These are phyloP conservation scores for Macropis europaea DNA, from an alignment of 2,888 invertebrate species.

Conservation along the genomic window DNA sequence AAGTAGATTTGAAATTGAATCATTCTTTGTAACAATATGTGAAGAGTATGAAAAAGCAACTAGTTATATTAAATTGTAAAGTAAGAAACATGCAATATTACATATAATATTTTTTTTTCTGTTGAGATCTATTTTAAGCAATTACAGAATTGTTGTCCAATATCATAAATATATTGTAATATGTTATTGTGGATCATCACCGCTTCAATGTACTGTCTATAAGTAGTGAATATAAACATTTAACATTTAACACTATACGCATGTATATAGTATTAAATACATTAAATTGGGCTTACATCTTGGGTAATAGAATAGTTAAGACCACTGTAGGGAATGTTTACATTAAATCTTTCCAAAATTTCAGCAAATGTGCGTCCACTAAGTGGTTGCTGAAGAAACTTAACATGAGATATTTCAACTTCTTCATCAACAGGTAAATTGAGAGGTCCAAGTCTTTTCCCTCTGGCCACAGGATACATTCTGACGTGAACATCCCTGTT, in stretches of 20 bases:
- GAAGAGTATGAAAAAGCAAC: neutral
- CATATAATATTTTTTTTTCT: neutral
- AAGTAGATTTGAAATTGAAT: neutral
- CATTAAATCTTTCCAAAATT: constrained; percentile 96
- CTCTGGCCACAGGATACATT: constrained; percentile 91
- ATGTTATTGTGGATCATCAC: constrained; percentile 20
- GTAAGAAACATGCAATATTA: too few species aligned
- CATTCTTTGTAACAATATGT: neutral
- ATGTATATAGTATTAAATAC: constrained; percentile 12
- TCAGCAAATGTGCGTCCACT: constrained; percentile 86
- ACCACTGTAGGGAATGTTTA: constrained; percentile 98
- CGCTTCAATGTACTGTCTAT: constrained; percentile 64
- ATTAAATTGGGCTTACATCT: constrained; percentile 86
- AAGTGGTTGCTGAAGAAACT: constrained; percentile 86
- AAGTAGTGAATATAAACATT: constrained; percentile 1
- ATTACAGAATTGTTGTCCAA: neutral
- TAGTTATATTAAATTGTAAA: neutral
- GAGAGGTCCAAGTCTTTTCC: constrained; percentile 93
- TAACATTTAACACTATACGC: neutral
- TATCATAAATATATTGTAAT: constrained; percentile 15
- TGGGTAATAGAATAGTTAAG: constrained; percentile 97
- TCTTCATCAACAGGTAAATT: constrained; percentile 97
- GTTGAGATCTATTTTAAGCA: too few species aligned
- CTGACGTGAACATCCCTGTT: constrained; percentile 98
- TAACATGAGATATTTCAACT: constrained; percentile 94